Conservation (phyloP, 1,140 invertebrate species). For the Bombus haemorrhoidalis region DNA sequence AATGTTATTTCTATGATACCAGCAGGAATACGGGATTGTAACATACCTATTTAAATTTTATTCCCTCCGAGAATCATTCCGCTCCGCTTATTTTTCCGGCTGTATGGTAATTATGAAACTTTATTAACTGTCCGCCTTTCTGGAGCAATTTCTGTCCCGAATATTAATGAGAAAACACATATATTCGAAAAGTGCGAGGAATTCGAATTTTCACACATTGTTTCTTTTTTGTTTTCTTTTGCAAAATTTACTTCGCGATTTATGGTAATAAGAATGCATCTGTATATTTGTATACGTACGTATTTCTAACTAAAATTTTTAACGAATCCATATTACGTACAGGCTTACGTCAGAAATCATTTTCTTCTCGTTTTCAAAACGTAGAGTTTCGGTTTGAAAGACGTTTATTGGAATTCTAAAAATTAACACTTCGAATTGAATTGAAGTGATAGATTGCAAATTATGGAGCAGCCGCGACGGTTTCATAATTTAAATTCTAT, state of each 20-base stretch:
- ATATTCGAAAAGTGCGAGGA: not conserved
- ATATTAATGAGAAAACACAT: not conserved
- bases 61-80: conserved; percentile 25
- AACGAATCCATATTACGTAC: too few species aligned
- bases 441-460: not conserved
- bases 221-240: not conserved
- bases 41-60: conserved; percentile 23
- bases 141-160: not conserved
- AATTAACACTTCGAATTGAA: not conserved
- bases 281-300: too few species aligned
- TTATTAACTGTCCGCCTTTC: conserved; percentile 22
- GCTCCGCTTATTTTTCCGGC: conserved; percentile 1
- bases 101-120: conserved; percentile 30
- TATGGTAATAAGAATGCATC: too few species aligned
- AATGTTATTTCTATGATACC: conserved; percentile 14
- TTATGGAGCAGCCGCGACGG: not conserved
- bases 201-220: not conserved
- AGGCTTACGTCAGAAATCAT: too few species aligned
- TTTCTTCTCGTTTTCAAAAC: too few species aligned
- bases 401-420: not conserved
- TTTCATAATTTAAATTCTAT: not conserved
- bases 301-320: too few species aligned
- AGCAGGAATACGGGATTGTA: not conserved
- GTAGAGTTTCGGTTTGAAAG: not conserved
- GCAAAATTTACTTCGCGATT: not conserved